Base-by-base conservation (phyloP, 2,888 invertebrate genomes). In the Tachina grossa region DNA sequence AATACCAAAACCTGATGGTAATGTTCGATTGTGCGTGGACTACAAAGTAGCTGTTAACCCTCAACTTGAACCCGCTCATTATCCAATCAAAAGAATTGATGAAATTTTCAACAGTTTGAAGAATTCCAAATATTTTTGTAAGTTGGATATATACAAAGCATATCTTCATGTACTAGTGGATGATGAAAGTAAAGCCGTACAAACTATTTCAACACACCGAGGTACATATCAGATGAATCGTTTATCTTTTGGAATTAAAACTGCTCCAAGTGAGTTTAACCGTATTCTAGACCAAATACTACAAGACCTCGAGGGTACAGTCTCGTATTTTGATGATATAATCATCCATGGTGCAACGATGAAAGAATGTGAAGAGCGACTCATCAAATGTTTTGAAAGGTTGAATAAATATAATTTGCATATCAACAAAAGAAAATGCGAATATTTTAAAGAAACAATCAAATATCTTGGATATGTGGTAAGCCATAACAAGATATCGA, bases 221-320 rank as follows among this genome's bases (percentile, higher is more conserved):
- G 68, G 68, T 53, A 68, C 69, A 0, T 69, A 55, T 14, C 1
- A 6, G 1, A 55, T 55, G 55, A 69, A 69, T 11, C 69, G 69
- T 1, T 41, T 75, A 16, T 72, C 72, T 1, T 61, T 57, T 11
- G 72, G 72, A 2, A 72, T 59, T 3, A 72, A 71, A 45, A 71
- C 74, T 3, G 74, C 61, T 19, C 75, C 63, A 10, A 63, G 63
- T 10, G 75, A 76, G 13, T 65, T 76, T 19, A 66, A 77, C 11
- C 66, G 55, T 13, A 83, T 83, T 61, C n/a, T 78, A 11, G 51
- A 83, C n/a, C 68, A 83, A 74, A 79, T 83, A 59, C 53, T 78
- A 11, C 68, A 63, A 65, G 49, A 31, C 9, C 13, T 83, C 49
- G 57, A 77, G n/a, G 76, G 76, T 39, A 83, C 78, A n/a, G 45